Conservation (phyloP, 2,797 vertebrate species). For the Champsocephalus gunnari region DNA sequence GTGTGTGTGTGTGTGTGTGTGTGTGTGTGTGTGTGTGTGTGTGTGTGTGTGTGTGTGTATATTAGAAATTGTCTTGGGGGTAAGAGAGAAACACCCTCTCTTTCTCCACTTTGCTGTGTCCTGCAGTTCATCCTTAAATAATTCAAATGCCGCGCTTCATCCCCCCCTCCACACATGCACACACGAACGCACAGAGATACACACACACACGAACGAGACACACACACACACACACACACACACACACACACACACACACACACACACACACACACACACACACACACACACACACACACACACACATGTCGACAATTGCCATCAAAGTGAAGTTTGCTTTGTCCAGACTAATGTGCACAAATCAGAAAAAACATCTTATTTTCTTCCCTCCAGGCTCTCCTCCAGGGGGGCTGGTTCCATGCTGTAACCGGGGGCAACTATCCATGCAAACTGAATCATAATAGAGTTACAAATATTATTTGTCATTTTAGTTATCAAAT, state of each 20-base stretch:
- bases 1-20: conserved; percentile 19
- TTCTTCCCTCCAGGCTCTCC: conserved; percentile 10
- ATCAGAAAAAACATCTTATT: conserved; percentile 39
- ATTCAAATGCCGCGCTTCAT: conserved; percentile 61
- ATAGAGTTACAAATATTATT: neutral
- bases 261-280: conserved; percentile 33
- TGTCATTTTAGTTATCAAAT: neutral
- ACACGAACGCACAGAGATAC: conserved; percentile 8
- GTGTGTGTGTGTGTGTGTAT: conserved; percentile 26
- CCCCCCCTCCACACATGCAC: neutral
- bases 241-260: conserved; percentile 28
- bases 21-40: conserved; percentile 24
- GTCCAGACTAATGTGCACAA: conserved; percentile 44
- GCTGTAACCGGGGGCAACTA: neutral
- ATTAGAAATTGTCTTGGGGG: conserved; percentile 66
- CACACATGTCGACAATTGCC: conserved; percentile 47
- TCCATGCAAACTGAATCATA: neutral
- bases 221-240: neutral
- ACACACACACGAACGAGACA: neutral
- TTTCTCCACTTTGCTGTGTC: conserved; percentile 60
- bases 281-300: conserved; percentile 32
- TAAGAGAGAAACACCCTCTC: conserved; percentile 67
- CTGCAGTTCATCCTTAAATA: conserved; percentile 80
- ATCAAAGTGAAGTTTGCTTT: conserved; percentile 58
- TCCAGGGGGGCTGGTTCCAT: neutral